A percentile compares a stretch with the other conserved stretches of the same genome.
phyloP scores from a whole-genome alignment of 1,140 invertebrate genomes.

The Trichonephila inaurata region DNA sequence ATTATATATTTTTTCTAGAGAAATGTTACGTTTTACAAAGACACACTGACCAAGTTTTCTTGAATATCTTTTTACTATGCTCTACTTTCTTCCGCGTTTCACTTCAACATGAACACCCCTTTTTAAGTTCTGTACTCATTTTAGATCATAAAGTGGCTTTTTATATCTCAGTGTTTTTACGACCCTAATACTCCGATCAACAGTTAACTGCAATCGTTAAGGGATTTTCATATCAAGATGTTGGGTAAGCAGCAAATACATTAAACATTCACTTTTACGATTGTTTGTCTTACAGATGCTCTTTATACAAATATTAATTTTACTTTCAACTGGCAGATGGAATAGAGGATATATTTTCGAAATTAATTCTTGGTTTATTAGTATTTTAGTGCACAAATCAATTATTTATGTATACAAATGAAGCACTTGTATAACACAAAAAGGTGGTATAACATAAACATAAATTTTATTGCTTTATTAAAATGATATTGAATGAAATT shows the following conservation, averaged over 20 bases:
- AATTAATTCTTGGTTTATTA: not conserved
- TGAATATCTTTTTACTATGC: not conserved
- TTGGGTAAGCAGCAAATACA: not conserved
- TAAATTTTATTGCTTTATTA: not conserved
- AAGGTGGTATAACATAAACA: no score
- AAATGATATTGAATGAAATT: not conserved
- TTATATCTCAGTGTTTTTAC: not conserved
- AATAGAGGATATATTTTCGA: not conserved
- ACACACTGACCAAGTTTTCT: conserved; percentile 19
- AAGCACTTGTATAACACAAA: no score
- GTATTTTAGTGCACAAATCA: not conserved
- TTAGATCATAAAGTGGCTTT: not conserved
- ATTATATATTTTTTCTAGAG: not conserved
- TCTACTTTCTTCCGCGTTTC: not conserved
- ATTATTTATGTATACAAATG: not conserved
- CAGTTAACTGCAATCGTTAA: conserved; percentile 3
- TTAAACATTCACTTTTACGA: not conserved
- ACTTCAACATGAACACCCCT: not conserved
- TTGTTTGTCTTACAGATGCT: not conserved
- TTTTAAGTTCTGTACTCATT: conserved; percentile 2
- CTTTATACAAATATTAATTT: not conserved
- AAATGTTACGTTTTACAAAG: not conserved
- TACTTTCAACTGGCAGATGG: not conserved
- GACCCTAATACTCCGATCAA: not conserved
- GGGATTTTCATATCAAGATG: not conserved